Conservation (phyloP, 2,888 invertebrate species). For the Eupithecia subfuscata region DNA sequence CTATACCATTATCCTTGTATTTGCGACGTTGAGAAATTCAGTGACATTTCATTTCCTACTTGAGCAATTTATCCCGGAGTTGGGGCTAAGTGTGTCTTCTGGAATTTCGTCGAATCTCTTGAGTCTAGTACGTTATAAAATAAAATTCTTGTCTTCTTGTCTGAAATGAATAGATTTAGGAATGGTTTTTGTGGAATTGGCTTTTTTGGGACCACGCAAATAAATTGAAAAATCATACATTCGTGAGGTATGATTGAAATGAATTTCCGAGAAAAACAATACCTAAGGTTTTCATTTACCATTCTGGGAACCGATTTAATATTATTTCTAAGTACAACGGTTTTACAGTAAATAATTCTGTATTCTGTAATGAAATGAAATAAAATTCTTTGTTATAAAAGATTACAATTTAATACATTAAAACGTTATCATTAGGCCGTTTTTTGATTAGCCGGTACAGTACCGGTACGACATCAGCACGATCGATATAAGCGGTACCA, state of each 20-base stretch:
- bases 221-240: background rate
- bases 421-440: too few species aligned
- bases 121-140: conserved; percentile 33
- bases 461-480: too few species aligned
- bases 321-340: too few species aligned
- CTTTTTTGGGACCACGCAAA: background rate
- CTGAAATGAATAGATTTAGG: conserved; percentile 28
- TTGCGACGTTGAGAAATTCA: conserved; percentile 45
- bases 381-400: too few species aligned
- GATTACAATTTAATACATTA: too few species aligned
- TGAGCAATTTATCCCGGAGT: conserved; percentile 42
- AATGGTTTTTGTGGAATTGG: background rate
- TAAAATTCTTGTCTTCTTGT: conserved; percentile 25
- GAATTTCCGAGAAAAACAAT: background rate
- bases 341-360: too few species aligned
- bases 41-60: conserved; percentile 48
- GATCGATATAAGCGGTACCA: too few species aligned
- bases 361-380: background rate
- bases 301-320: background rate
- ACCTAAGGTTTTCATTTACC: background rate
- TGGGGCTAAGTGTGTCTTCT: conserved; percentile 39
- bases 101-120: conserved; percentile 43
- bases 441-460: too few species aligned
- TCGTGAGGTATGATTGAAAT: background rate
- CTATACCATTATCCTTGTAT: conserved; percentile 57